These are phyloP conservation scores for Zaprionus vittiger DNA, from an alignment of 1,140 invertebrate species.

Conservation along the genomic window DNA sequence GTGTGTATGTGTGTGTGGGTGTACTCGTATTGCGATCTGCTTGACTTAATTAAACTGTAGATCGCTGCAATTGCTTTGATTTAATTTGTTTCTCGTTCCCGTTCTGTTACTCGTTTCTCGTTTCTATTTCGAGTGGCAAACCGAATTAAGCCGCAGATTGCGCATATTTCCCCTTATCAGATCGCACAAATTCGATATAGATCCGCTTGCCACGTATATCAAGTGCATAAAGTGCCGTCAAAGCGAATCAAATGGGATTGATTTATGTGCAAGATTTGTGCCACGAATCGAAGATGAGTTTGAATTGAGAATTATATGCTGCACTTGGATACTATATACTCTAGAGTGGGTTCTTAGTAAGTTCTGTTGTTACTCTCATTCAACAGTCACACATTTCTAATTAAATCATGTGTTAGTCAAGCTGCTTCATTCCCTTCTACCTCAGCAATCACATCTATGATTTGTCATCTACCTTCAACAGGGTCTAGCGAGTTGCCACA, in stretches of 20 bases:
- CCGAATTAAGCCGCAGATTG: conserved; percentile 4
- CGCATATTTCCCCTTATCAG: conserved; percentile 10
- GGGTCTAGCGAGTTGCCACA: not conserved
- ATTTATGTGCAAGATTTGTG: not conserved
- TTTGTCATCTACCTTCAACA: not conserved
- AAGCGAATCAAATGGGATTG: not conserved
- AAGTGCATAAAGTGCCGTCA: conserved; percentile 2
- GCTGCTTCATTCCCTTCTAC: too few species aligned
- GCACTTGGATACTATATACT: not conserved
- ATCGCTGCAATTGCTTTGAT: conserved; percentile 71
- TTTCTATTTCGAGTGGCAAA: not conserved
- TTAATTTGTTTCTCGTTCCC: conserved; percentile 65
- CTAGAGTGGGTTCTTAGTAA: too few species aligned
- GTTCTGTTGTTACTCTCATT: too few species aligned
- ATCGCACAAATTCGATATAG: conserved; percentile 13
- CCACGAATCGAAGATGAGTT: not conserved
- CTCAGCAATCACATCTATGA: not conserved
- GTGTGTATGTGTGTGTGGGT: not conserved
- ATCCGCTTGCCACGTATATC: not conserved
- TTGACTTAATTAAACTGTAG: conserved; percentile 73
- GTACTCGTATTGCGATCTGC: conserved; percentile 30
- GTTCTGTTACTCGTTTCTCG: not conserved
- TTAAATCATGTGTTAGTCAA: not conserved
- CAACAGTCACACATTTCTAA: not conserved
- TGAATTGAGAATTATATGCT: not conserved